A percentile compares a stretch with the other conserved stretches of the same genome.
Evolutionary conservation across 2,797 vertebrate genomes (phyloP).

Genomic region (Hydrolagus colliei): DNA sequence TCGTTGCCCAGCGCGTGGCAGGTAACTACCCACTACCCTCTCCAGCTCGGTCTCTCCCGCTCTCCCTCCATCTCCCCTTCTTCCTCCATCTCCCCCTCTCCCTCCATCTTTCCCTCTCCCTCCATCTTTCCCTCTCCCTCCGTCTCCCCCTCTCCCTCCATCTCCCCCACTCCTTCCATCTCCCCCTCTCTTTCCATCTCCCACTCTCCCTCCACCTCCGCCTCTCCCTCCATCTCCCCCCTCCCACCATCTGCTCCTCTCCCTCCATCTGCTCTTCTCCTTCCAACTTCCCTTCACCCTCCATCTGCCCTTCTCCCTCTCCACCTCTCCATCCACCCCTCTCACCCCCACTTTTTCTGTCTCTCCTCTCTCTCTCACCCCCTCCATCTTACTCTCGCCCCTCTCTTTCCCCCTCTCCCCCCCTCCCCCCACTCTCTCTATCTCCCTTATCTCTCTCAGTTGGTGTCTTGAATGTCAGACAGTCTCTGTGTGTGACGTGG

Average conservation of each 20-base stretch:
- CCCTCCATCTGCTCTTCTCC: background rate
- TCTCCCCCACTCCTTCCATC: background rate
- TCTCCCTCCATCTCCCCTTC: background rate
- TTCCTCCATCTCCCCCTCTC: background rate
- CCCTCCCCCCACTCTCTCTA: too few species aligned
- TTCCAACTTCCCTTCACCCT: background rate
- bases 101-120: background rate
- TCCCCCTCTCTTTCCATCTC: background rate
- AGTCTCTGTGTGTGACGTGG: too few species aligned
- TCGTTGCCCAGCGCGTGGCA: constrained; percentile 91
- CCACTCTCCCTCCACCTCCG: background rate
- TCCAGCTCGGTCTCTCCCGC: background rate
- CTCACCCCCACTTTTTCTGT: background rate
- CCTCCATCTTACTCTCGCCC: too few species aligned
- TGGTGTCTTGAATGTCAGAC: too few species aligned
- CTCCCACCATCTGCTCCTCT: background rate
- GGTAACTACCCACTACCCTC: constrained; percentile 57
- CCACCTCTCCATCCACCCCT: background rate
- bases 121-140: background rate
- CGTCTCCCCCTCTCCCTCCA: background rate
- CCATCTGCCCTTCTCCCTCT: background rate
- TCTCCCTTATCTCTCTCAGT: too few species aligned
- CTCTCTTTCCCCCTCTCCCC: too few species aligned
- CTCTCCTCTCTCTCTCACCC: background rate
- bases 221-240: background rate